Base-by-base conservation (phyloP, 2,113 vertebrate species). In the Hirundichthys speculiger region DNA sequence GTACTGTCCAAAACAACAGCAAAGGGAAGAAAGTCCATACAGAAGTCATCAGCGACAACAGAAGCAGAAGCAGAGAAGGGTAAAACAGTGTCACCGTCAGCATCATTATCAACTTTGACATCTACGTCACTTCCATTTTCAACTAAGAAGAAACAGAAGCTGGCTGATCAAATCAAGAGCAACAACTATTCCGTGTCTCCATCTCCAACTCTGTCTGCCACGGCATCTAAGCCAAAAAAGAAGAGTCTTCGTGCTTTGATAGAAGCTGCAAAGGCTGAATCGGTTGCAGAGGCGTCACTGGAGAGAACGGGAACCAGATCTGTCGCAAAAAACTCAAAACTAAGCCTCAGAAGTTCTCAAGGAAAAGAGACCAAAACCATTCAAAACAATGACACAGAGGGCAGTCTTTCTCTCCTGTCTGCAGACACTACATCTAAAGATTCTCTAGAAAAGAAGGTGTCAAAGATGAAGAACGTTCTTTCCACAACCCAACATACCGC, bases 111-210 rank as follows among this genome's bases (percentile, higher is more conserved):
- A 2, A 30, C 45, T 2, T 25, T 24, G 15, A n/a, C 6, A 4
- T 14, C 10, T 15, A 11, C 24, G 0, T 61, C 61, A 22, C 22
- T 4, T 56, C 15, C 45, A 55, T 8, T 74, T 8, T 9, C 75
- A 7, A 10, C 48, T 0, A 83, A 84, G 61, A 86, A 50, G 39
- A 86, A 57, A 27, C 68, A 13, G 40, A 86, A 80, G 64, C 34
- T 64, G 53, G 38, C 52, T 0, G 68, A 85, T 30, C 53, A 76
- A 43, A 79, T 80, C 14, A 59, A 60, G 43, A 21, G 48, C 3
- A 2, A 13, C 25, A 18, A 19, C 2, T 14, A 11, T 11, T 22
- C 2, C 25, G 45, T 51, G 39, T 24, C 66, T 43, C 21, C 55
- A 16, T 20, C 75, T 9, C 67, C 2, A 9, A 14, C 64, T 46